Conservation (phyloP, 2,888 invertebrate species). For the Sarcophaga subvicina region DNA sequence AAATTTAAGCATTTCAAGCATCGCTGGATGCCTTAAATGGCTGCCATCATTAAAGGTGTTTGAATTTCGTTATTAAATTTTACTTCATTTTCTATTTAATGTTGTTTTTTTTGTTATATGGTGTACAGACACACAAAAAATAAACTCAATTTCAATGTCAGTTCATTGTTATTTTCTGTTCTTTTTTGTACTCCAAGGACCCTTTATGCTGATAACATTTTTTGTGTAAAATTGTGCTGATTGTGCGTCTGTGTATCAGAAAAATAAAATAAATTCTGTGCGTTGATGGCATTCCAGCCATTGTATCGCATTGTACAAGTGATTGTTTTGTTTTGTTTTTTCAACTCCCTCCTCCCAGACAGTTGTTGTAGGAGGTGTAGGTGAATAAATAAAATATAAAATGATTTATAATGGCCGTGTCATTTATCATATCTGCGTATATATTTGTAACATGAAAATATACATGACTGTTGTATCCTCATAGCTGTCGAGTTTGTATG, state of each 20-base stretch:
- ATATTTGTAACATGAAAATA: constrained; percentile 53
- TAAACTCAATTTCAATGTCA: constrained; percentile 50
- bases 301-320: constrained; percentile 10
- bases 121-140: neutral
- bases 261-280: constrained; percentile 40
- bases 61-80: constrained; percentile 65
- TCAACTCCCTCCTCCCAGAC: neutral
- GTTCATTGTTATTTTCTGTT: neutral
- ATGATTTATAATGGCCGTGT: constrained; percentile 67
- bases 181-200: constrained; percentile 10
- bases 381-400: constrained; percentile 51
- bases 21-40: neutral
- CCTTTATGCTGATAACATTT: constrained; percentile 23
- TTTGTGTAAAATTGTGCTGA: constrained; percentile 42
- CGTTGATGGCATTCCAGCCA: neutral
- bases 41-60: constrained; percentile 66
- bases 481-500: constrained; percentile 14
- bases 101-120: constrained; percentile 3
- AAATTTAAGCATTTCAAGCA: too few species aligned
- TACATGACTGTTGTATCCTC: constrained; percentile 34
- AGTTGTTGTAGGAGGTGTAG: neutral
- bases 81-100: constrained; percentile 46
- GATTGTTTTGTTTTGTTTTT: constrained; percentile 18
- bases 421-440: constrained; percentile 64
- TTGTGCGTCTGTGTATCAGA: constrained; percentile 56